Percentiles rank a stretch among this genome's conserved stretches.
Evolutionary conservation across 2,113 vertebrate genomes (phyloP).

Genomic region (Acanthochromis polyacanthus): DNA sequence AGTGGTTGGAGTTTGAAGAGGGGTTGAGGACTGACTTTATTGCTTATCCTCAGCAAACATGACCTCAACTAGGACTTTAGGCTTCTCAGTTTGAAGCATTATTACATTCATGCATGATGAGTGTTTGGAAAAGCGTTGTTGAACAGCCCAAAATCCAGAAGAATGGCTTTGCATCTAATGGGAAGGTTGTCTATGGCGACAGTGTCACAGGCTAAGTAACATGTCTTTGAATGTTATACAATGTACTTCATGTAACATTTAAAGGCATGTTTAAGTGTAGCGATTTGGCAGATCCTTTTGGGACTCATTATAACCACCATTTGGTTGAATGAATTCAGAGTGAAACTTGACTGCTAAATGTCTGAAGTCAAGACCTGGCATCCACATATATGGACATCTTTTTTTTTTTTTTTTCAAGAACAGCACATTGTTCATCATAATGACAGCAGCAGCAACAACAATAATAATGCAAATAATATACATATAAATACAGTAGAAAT

Average conservation of each 20-base stretch:
- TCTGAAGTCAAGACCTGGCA: conserved; percentile 29
- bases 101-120: background rate
- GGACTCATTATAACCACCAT: conserved; percentile 17
- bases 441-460: no score
- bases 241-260: conserved; percentile 3
- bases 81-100: conserved; percentile 12
- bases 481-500: no score
- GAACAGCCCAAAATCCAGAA: conserved; percentile 4
- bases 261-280: conserved; percentile 21
- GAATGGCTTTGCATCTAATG: conserved; percentile 17
- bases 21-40: conserved; percentile 12
- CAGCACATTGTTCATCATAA: no score
- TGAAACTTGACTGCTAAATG: conserved; percentile 44
- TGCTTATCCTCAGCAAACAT: conserved; percentile 3
- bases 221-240: no score
- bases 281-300: conserved; percentile 26
- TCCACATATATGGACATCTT: no score
- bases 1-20: conserved; percentile 21
- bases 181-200: conserved; percentile 9
- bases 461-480: no score
- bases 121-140: conserved; percentile 5
- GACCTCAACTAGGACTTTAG: conserved; percentile 13
- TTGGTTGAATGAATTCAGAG: conserved; percentile 26
- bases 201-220: conserved; percentile 10
- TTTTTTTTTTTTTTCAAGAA: no score